Base-by-base conservation (phyloP, 2,888 invertebrate genomes). In the Athalia circularis region DNA sequence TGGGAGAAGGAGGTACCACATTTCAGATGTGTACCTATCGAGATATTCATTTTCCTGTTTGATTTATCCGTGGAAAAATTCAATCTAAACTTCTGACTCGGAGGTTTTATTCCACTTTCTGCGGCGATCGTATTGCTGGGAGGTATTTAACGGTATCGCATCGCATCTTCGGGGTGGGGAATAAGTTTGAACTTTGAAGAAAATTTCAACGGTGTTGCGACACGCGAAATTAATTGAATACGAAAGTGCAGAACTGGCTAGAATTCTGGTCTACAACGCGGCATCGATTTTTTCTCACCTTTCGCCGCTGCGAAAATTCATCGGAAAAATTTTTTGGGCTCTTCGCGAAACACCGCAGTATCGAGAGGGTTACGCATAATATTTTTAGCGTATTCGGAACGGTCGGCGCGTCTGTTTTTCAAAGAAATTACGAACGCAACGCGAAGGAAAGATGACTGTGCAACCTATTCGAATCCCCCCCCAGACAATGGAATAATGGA, bases 391-490 rank as follows among this genome's bases (percentile, higher is more conserved):
- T 29, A 29, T 29, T 29, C 2, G 29, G 29, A 29, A 29, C 29
- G 29, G 2, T 29, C 29, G 29, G 29, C 29, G 2, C 29, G 29
- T 29, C 29, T 29, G 29, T 29, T 29, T 29, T 29, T 13, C 72
- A 59, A 72, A 72, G 47, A 47, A 72, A 72, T 15, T 72, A 13
- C 5, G 54, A 68, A 8, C n/a, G 3, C 54, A 11, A 11, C 54
- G 9, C 62, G 29, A 13, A 47, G 72, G 47, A 72, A 59, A 72
- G 72, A 72, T 72, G 57, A 72, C 72, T 72, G 47, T 72, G 72
- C 72, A 45, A 29, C 47, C 45, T 72, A 72, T 57, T 59, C 72
- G 59, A 72, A 59, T 59, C 72, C 59, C 59, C 7, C 4, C 8
- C 62, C 54, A 29, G 54, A 72, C 72, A 72, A 72, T 57, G 45